Evolutionary conservation across 2,888 invertebrate genomes (phyloP).

Genomic region (Hermaeophaga mercurialis): DNA sequence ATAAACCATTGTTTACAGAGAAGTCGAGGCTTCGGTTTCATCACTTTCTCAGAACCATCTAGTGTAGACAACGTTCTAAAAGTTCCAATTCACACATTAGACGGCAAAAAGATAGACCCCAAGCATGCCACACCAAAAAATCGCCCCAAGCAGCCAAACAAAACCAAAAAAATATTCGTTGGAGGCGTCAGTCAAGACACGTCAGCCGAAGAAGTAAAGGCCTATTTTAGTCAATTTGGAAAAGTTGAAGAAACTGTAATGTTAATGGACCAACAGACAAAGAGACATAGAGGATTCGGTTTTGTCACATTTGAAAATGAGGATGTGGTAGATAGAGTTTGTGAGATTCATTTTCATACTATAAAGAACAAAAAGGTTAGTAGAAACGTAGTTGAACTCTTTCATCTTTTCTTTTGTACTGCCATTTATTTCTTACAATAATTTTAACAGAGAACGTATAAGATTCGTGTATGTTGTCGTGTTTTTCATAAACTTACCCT

Average conservation of each 20-base stretch:
- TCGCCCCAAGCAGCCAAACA: slow-evolving; percentile 81
- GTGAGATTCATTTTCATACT: slow-evolving; percentile 91
- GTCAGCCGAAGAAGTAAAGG: slow-evolving; percentile 87
- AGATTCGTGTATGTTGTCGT: too few species aligned
- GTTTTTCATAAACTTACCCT: too few species aligned
- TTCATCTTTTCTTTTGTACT: too few species aligned
- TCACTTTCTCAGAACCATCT: slow-evolving; percentile 89
- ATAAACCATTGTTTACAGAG: slow-evolving; percentile 69
- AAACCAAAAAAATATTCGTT: slow-evolving; percentile 87
- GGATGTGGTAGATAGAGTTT: slow-evolving; percentile 90
- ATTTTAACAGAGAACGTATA: too few species aligned
- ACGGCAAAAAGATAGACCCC: slow-evolving; percentile 93
- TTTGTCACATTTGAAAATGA: slow-evolving; percentile 92
- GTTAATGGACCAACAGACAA: slow-evolving; percentile 94
- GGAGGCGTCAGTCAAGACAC: slow-evolving; percentile 93
- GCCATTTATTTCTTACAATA: too few species aligned
- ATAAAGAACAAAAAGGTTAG: slow-evolving; percentile 82
- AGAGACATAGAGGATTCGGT: slow-evolving; percentile 88
- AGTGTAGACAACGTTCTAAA: slow-evolving; percentile 91
- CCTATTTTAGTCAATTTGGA: slow-evolving; percentile 89
- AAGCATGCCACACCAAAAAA: slow-evolving; percentile 93
- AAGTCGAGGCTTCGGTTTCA: slow-evolving; percentile 93
- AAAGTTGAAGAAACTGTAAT: slow-evolving; percentile 90
- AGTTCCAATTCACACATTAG: slow-evolving; percentile 87
- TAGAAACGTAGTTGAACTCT: too few species aligned